Conservation (phyloP, 2,888 invertebrate genomes). For the Euproctis similis region DNA sequence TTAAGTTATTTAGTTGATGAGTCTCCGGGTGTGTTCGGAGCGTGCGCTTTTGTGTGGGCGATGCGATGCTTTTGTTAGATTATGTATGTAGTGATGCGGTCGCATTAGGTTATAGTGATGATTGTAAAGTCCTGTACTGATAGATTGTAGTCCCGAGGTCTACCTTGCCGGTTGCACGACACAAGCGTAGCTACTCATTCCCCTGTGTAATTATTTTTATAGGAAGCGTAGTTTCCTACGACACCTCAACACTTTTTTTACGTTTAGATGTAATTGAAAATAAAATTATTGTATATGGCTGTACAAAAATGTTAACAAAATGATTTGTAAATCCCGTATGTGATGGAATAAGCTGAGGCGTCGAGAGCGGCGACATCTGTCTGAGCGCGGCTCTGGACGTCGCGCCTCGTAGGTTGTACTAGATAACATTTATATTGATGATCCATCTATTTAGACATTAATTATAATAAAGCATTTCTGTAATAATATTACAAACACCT, state of each 20-base stretch:
- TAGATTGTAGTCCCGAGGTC: constrained; percentile 70
- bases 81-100: constrained; percentile 27
- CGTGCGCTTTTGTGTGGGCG: constrained; percentile 46
- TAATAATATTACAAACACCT: constrained; percentile 76
- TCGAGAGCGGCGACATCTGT: constrained; percentile 45
- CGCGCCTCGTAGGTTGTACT: constrained; percentile 69
- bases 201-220: constrained; percentile 72
- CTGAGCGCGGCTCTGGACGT: constrained; percentile 51
- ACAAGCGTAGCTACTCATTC: constrained; percentile 73
- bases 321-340: constrained; percentile 73
- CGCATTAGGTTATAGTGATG: constrained; percentile 65
- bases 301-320: constrained; percentile 75
- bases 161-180: constrained; percentile 70
- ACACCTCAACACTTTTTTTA: constrained; percentile 74
- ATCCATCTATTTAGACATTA: constrained; percentile 80
- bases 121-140: constrained; percentile 74
- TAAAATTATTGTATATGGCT: constrained; percentile 77
- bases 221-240: constrained; percentile 75
- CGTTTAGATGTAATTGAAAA: constrained; percentile 76
- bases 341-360: constrained; percentile 66
- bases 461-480: constrained; percentile 81
- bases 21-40: constrained; percentile 41
- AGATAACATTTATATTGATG: constrained; percentile 77
- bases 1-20: constrained; percentile 67
- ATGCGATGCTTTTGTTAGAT: constrained; percentile 55